Evolutionary conservation across 2,113 vertebrate species (phyloP).

Genomic region (Epinephelus cyanopodus): DNA sequence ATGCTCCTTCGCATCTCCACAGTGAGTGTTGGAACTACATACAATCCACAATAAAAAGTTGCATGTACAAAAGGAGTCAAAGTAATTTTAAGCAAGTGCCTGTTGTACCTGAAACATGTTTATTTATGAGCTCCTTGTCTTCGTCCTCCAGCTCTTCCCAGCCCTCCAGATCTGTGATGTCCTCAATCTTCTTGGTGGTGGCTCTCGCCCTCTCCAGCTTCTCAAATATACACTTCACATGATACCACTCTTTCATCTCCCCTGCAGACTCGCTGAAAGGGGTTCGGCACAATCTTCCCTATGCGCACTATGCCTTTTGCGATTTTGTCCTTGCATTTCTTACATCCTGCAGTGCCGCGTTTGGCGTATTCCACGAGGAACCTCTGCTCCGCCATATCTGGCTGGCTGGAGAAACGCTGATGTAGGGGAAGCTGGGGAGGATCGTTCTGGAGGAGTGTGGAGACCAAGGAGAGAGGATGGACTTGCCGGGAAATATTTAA

Average conservation of each 20-base stretch:
- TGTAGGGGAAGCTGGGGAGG: slow-evolving; percentile 1
- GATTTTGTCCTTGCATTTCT: slow-evolving; percentile 99
- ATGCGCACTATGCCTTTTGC: slow-evolving; percentile 93
- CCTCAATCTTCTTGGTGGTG: slow-evolving; percentile 97
- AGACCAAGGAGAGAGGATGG: background rate
- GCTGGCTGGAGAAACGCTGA: slow-evolving; percentile 42
- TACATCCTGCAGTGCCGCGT: slow-evolving; percentile 95
- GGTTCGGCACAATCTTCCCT: slow-evolving; percentile 96
- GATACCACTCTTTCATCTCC: slow-evolving; percentile 99
- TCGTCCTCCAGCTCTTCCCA: slow-evolving; percentile 95
- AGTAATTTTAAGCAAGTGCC: background rate
- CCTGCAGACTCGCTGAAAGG: slow-evolving; percentile 96
- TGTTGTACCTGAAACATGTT: slow-evolving; percentile 89
- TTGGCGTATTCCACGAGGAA: slow-evolving; percentile 98
- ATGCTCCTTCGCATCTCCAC: background rate
- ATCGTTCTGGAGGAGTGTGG: background rate
- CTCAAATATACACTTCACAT: slow-evolving; percentile 96
- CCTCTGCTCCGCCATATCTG: slow-evolving; percentile 93
- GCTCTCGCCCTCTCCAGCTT: slow-evolving; percentile 95
- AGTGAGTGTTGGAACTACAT: background rate
- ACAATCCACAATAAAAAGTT: background rate
- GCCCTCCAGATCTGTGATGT: slow-evolving; percentile 96
- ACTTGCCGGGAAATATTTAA: background rate
- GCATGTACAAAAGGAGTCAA: background rate
- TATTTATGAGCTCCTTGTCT: slow-evolving; percentile 92